phyloP scores from a whole-genome alignment of 2,113 vertebrate genomes.

The Pterophyllum scalare region DNA sequence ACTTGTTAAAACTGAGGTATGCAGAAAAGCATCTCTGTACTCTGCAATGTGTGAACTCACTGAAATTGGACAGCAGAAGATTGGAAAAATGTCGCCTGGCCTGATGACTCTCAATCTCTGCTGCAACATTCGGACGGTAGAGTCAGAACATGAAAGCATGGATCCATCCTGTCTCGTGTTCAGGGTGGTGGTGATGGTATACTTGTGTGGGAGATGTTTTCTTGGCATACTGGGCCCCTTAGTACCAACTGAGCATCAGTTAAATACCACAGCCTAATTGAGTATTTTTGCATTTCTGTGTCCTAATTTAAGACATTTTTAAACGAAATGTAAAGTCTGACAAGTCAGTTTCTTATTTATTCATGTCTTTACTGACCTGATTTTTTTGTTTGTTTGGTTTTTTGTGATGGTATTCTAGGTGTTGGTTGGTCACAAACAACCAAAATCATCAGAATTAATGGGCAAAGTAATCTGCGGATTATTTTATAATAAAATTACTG shows the following conservation, averaged over 20 bases:
- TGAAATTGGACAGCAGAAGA: rapidly evolving
- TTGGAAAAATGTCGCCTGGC: rapidly evolving
- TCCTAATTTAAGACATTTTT: too few species aligned
- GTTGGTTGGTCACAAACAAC: too few species aligned
- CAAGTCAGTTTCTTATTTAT: neutral
- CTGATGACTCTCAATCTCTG: neutral
- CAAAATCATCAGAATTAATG: neutral
- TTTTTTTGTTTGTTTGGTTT: too few species aligned
- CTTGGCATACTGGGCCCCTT: too few species aligned
- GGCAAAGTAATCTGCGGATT: neutral
- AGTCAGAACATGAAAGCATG: neutral
- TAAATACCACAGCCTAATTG: too few species aligned
- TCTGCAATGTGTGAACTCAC: neutral
- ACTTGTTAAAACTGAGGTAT: rapidly evolving
- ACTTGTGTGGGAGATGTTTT: too few species aligned
- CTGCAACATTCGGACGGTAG: rapidly evolving
- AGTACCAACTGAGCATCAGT: too few species aligned
- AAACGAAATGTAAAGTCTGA: neutral
- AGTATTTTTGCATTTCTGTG: too few species aligned
- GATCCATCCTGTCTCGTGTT: neutral
- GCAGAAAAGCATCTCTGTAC: neutral
- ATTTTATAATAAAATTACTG: neutral
- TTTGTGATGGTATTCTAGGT: neutral
- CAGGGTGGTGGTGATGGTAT: neutral
- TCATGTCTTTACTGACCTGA: neutral